Conservation (phyloP, 2,113 vertebrate genomes). For the Tragelaphus scriptus region DNA sequence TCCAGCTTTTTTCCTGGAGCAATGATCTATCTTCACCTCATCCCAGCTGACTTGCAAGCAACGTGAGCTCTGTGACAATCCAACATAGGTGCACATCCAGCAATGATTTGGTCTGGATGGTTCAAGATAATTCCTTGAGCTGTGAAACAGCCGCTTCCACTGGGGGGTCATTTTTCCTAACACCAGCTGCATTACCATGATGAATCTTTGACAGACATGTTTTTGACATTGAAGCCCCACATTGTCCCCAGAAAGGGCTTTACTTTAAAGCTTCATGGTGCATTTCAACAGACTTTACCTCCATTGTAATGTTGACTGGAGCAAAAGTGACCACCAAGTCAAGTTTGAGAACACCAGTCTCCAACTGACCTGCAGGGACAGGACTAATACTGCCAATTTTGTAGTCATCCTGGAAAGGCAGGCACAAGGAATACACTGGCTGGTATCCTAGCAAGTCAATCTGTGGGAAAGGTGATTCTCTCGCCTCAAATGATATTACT, state of each 20-base stretch:
- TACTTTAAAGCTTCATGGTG: neutral
- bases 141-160: neutral
- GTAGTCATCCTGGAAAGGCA: neutral
- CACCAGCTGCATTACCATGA: neutral
- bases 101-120: neutral
- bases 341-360: neutral
- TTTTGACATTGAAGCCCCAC: neutral
- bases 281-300: neutral
- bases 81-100: neutral
- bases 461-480: neutral
- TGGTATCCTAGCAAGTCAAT: neutral
- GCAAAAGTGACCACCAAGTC: neutral
- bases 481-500: neutral
- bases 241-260: neutral
- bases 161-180: neutral
- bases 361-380: neutral
- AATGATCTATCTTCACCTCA: neutral
- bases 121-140: neutral
- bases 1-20: neutral
- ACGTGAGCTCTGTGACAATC: neutral
- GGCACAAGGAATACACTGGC: neutral
- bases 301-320: neutral
- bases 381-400: neutral
- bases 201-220: neutral
- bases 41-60: neutral